Conservation (phyloP, 2,113 vertebrate species). For the Rhinogobius similis region DNA sequence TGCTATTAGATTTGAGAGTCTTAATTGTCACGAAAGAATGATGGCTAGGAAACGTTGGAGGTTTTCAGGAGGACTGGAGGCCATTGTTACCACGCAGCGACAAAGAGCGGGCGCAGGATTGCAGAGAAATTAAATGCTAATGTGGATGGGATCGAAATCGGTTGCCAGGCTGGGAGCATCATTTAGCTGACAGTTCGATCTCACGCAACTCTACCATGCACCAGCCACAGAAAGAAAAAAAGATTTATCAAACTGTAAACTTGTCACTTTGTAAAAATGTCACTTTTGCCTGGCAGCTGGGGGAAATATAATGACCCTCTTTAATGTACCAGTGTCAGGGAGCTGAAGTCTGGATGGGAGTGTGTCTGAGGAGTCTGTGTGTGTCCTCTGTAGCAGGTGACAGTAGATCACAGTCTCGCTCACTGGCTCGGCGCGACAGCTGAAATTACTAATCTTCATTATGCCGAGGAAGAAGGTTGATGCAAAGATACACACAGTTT, state of each 20-base stretch:
- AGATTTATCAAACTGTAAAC: conserved; percentile 84
- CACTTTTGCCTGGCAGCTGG: conserved; percentile 73
- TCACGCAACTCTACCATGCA: conserved; percentile 39
- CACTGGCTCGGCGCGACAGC: conserved; percentile 45
- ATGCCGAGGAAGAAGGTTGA: conserved; percentile 34
- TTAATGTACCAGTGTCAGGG: conserved; percentile 79
- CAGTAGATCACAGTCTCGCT: conserved; percentile 45
- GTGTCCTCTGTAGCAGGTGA: conserved; percentile 53
- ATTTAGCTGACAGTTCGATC: conserved; percentile 71
- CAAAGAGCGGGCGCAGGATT: conserved; percentile 70
- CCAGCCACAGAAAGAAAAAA: conserved; percentile 37
- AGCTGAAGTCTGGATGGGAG: conserved; percentile 67
- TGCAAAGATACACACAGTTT: conserved; percentile 12
- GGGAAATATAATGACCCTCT: conserved; percentile 80
- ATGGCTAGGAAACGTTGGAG: conserved; percentile 64
- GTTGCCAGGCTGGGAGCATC: conserved; percentile 69
- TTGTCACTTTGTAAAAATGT: conserved; percentile 84
- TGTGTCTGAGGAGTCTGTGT: conserved; percentile 44
- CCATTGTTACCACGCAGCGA: conserved; percentile 70
- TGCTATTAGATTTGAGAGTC: conserved; percentile 80
- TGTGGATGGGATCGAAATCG: conserved; percentile 79
- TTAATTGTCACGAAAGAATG: conserved; percentile 83
- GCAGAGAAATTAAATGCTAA: conserved; percentile 84
- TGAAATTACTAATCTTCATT: conserved; percentile 69
- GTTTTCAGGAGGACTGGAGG: conserved; percentile 35